These are phyloP conservation scores for Knipowitschia caucasica DNA, from an alignment of 2,797 vertebrate genomes.

Conservation along the genomic window DNA sequence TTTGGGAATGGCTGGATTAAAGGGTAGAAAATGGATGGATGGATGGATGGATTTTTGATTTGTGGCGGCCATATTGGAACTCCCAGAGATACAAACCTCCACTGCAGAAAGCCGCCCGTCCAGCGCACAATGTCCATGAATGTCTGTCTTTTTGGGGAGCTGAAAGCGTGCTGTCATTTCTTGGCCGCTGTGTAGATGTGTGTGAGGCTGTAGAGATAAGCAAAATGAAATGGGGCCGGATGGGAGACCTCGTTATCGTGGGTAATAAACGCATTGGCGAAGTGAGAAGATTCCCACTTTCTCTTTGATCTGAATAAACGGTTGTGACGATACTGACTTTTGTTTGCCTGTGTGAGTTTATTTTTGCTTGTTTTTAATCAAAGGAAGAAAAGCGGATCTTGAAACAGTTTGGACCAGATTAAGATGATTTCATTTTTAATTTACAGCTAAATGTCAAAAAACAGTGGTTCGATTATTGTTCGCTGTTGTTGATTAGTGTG, in stretches of 20 bases:
- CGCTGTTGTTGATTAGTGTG: no score
- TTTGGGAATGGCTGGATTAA: no score
- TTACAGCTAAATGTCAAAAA: no score
- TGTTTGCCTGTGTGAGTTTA: slow-evolving; percentile 23
- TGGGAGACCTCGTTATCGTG: neutral
- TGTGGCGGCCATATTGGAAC: slow-evolving; percentile 29
- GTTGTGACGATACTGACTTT: slow-evolving; percentile 21
- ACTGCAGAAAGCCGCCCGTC: slow-evolving; percentile 1
- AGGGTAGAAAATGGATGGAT: no score
- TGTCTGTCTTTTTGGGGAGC: slow-evolving; percentile 4
- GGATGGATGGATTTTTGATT: slow-evolving; percentile 27
- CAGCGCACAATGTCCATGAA: neutral
- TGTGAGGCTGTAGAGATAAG: neutral
- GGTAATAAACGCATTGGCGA: slow-evolving; percentile 39
- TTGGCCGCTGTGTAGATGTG: neutral
- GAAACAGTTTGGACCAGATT: no score
- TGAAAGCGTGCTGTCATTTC: neutral
- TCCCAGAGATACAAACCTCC: slow-evolving; percentile 9
- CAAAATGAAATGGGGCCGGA: neutral
- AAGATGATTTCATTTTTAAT: no score
- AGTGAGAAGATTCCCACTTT: slow-evolving; percentile 20
- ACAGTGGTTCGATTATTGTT: no score
- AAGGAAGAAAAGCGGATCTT: no score
- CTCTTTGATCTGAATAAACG: slow-evolving; percentile 46
- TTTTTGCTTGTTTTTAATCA: no score